phyloP scores from a whole-genome alignment of 2,113 vertebrate genomes.

The Noturus placidus region DNA sequence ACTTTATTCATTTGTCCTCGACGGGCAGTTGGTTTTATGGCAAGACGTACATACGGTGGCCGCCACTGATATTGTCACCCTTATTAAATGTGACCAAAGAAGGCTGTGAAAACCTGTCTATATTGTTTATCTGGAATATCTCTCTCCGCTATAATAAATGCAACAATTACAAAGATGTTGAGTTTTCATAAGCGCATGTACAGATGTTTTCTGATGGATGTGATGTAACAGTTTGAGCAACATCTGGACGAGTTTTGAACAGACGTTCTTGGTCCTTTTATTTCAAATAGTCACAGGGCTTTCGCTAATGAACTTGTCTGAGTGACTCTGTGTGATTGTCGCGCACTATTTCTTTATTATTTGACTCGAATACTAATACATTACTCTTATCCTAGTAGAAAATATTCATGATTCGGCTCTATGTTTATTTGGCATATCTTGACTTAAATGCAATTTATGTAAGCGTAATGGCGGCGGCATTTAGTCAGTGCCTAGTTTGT shows the following conservation, averaged over 20 bases:
- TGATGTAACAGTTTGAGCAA: neutral
- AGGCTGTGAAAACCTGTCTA: too few relatives aligned
- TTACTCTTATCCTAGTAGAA: neutral
- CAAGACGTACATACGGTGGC: too few relatives aligned
- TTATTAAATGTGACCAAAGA: too few relatives aligned
- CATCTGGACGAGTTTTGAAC: neutral
- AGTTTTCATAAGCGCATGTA: neutral
- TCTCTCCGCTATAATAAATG: neutral
- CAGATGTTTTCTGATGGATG: neutral
- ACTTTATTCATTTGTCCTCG: too few relatives aligned
- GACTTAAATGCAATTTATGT: neutral
- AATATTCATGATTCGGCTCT: neutral
- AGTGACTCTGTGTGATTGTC: too few relatives aligned
- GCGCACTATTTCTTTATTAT: too few relatives aligned
- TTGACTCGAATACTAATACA: too few relatives aligned
- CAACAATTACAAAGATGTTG: neutral
- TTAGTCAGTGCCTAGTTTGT: neutral
- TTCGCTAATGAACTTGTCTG: neutral
- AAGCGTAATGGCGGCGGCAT: neutral
- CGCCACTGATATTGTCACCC: too few relatives aligned
- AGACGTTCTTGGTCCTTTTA: neutral
- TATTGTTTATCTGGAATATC: neutral
- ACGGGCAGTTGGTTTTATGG: too few relatives aligned
- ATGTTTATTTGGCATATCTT: neutral
- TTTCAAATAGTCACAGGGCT: neutral